Percentiles rank a stretch among this genome's conserved stretches.
Conservation (phyloP, 2,888 invertebrate species). For the Timema podura region DNA sequence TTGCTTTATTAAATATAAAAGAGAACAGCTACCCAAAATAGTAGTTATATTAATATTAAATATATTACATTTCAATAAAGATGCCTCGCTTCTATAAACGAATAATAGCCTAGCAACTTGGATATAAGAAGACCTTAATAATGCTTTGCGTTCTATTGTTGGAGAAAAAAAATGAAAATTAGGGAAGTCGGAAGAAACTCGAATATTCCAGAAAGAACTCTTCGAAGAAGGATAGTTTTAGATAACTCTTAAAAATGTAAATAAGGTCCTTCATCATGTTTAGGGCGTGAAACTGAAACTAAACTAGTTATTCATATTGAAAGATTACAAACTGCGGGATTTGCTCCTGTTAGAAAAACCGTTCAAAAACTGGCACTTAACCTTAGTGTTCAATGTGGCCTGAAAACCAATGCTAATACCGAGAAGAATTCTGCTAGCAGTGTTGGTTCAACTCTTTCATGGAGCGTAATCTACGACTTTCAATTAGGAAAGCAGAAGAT, state of each 20-base stretch:
- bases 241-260: background rate
- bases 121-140: background rate
- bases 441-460: background rate
- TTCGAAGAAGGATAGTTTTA: slow-evolving; percentile 9
- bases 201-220: background rate
- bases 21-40: background rate
- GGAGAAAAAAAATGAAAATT: slow-evolving; percentile 12
- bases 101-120: background rate
- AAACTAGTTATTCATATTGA: slow-evolving; percentile 13
- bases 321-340: slow-evolving; percentile 11
- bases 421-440: background rate
- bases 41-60: background rate
- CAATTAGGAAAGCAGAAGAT: slow-evolving; percentile 13
- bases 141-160: background rate
- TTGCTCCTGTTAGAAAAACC: slow-evolving; percentile 1
- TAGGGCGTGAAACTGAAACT: background rate
- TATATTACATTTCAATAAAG: background rate
- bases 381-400: background rate
- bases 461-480: background rate
- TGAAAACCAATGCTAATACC: background rate
- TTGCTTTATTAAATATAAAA: background rate
- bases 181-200: slow-evolving; percentile 8
- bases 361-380: background rate
- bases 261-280: slow-evolving; percentile 14
- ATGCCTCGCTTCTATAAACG: background rate